These are phyloP conservation scores for Eristalinus aeneus DNA, from an alignment of 2,888 invertebrate genomes.

Conservation along the genomic window DNA sequence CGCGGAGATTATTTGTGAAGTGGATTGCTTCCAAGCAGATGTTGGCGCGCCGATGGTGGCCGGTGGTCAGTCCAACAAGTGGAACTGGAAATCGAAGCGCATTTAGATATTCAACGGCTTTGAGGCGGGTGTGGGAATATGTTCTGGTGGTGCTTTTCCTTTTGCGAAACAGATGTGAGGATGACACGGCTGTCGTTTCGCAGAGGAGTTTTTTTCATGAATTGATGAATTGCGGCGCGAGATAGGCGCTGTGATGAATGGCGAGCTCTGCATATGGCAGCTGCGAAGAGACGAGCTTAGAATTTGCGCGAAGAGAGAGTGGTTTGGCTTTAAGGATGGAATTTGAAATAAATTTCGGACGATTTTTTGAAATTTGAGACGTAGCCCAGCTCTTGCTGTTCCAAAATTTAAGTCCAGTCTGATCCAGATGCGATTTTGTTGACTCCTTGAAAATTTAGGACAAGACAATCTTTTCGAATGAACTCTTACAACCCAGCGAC, in stretches of 20 bases:
- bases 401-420: no score
- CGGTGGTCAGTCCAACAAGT: conserved; percentile 45
- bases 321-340: no score
- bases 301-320: no score
- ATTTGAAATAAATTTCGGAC: no score
- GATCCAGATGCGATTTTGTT: no score
- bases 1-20: conserved; percentile 59
- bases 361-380: no score
- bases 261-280: not conserved
- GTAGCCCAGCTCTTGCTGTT: no score
- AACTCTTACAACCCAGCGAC: no score
- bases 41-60: not conserved
- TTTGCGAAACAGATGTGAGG: conserved; percentile 12
- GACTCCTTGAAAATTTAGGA: no score
- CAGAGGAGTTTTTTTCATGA: not conserved
- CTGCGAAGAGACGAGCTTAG: not conserved
- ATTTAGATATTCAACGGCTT: conserved; percentile 23
- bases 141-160: not conserved
- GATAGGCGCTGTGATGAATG: conserved; percentile 40
- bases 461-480: no score
- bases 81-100: conserved; percentile 31
- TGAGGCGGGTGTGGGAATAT: conserved; percentile 23
- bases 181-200: not conserved
- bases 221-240: conserved; percentile 48
- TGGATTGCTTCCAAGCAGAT: conserved; percentile 50